Percentiles rank a stretch among this genome's conserved stretches.
Conservation (phyloP, 2,113 vertebrate genomes). For the Notarius lentiginosus region DNA sequence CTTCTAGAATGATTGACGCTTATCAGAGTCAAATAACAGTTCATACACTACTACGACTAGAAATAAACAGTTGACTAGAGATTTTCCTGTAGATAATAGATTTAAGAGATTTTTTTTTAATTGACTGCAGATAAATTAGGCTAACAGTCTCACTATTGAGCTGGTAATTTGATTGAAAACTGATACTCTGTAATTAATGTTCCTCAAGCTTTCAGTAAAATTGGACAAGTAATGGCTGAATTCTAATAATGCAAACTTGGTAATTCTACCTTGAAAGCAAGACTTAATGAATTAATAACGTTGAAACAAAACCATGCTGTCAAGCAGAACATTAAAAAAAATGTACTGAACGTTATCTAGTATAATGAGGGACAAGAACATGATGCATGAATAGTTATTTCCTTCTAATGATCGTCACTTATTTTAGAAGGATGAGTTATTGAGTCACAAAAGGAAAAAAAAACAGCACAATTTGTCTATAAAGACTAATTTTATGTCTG, state of each 20-base stretch:
- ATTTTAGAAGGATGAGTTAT: slow-evolving; percentile 12
- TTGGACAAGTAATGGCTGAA: slow-evolving; percentile 3
- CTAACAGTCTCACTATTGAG: not conserved
- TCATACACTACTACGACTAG: too few relatives aligned
- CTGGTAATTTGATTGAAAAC: slow-evolving; percentile 14
- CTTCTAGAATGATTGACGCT: not conserved
- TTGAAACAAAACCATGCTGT: slow-evolving; percentile 28
- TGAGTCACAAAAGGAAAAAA: too few relatives aligned
- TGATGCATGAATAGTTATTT: slow-evolving; percentile 10
- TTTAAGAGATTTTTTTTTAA: not conserved
- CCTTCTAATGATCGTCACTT: not conserved
- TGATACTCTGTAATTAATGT: not conserved
- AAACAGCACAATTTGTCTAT: not conserved
- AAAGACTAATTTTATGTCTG: not conserved
- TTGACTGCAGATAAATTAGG: slow-evolving; percentile 9
- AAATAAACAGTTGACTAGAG: not conserved
- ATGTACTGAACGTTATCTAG: slow-evolving; percentile 4
- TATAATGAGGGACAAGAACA: slow-evolving; percentile 25
- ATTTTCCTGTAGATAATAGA: not conserved
- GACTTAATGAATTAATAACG: slow-evolving; percentile 12
- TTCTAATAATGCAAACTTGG: slow-evolving; percentile 18
- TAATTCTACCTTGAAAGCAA: slow-evolving; percentile 19
- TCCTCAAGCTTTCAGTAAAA: slow-evolving; percentile 22
- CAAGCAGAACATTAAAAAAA: slow-evolving; percentile 7
- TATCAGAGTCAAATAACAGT: not conserved